Base-by-base conservation (phyloP, 1,140 invertebrate species). In the Brachionus paranguensis region DNA sequence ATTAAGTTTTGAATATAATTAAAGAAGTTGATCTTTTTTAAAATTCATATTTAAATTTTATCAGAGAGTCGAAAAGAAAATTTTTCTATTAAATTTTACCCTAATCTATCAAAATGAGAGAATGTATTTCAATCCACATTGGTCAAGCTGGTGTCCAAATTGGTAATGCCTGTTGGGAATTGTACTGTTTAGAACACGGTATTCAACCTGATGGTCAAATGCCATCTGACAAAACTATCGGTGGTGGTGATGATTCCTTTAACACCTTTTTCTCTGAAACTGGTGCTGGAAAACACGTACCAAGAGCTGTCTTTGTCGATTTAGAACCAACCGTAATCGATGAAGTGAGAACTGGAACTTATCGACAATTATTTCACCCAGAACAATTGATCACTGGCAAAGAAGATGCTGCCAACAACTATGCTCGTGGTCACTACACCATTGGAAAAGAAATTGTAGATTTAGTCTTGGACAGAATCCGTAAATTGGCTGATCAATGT, bases 261-360 rank as follows among this genome's bases (percentile, higher is more conserved):
- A 94, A 94, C 88, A 95, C 94, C 7, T 95, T 95, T 89, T 95
- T 95, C 91, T 94, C 93, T 86, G 95, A 96, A 89, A 96, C 94
- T 55, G 93, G 93, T 24, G 90, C 91, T 50, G 91, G 92, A 3
- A 93, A 93, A 86, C 92, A 93, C 86, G 92, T 94, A 60, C 94
- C 94, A 7, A 91, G 94, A 53, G 92, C 94, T 7, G 91, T 95
- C 1, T 93, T 95, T 90, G 91, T 95, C 6, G 94, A 95, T 86
- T 90, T 94, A 84, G 94, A 95, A 85, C 94, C 94, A 41, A 94
- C 93, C 12, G 93, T 94, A n/a, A 93, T 95, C 84, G 89, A 90
- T 86, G 89, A 90, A 85, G 86, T 90, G 7, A 72, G 88, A 29
- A 89, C 87, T 60, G 88, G 88, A 12, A 85, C 86, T 17, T 90